phyloP scores from a whole-genome alignment of 2,113 vertebrate genomes.

The Calidris pugnax region DNA sequence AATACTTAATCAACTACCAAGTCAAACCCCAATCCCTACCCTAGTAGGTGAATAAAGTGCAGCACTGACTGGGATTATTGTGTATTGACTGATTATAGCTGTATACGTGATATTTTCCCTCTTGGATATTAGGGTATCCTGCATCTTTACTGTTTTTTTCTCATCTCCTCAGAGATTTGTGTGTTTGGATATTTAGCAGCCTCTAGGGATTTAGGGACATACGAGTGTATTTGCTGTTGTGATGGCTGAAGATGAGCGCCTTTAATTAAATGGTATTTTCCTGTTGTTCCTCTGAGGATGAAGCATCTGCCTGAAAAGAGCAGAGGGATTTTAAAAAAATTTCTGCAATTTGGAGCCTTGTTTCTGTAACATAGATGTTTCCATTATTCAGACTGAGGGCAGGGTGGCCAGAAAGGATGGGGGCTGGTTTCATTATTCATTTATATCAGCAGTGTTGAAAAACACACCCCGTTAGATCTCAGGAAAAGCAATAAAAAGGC shows the following conservation, averaged over 20 bases:
- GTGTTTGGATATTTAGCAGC: neutral
- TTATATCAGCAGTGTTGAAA: constrained; percentile 13
- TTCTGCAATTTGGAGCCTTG: neutral
- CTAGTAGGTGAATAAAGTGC: neutral
- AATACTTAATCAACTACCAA: neutral
- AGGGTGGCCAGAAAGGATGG: neutral
- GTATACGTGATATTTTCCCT: neutral
- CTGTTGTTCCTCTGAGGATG: constrained; percentile 6
- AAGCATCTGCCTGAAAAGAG: constrained; percentile 1
- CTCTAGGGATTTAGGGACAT: neutral
- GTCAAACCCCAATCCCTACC: neutral
- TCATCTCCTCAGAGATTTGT: neutral
- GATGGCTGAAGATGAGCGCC: constrained; percentile 10
- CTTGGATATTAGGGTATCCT: neutral
- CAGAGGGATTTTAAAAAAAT: neutral
- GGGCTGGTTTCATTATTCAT: neutral
- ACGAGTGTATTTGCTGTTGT: neutral
- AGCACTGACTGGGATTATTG: neutral
- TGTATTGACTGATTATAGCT: neutral
- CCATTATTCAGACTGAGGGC: neutral
- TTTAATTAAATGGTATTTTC: constrained; percentile 43
- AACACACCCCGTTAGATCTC: neutral
- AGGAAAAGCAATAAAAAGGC: neutral
- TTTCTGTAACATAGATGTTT: neutral
- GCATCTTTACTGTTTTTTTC: neutral